Percentiles rank a stretch among this genome's conserved stretches.
phyloP scores from a whole-genome alignment of 1,140 invertebrate species.

The Scylla paramamosain region DNA sequence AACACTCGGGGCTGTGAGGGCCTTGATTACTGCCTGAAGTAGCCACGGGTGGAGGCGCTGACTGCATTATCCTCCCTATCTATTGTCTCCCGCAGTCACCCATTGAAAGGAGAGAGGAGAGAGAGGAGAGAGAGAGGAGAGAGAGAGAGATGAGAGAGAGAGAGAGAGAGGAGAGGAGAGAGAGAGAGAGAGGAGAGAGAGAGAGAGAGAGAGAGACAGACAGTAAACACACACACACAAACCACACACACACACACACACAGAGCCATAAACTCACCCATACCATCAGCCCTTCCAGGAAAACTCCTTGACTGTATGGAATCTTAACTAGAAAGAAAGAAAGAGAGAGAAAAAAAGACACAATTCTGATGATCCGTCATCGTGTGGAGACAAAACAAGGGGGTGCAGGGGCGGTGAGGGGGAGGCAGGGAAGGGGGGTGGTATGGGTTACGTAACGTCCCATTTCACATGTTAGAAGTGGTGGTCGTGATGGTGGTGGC shows the following conservation, averaged over 20 bases:
- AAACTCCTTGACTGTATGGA: background rate
- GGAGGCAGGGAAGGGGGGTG: background rate
- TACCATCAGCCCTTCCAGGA: background rate
- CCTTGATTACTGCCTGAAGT: too few relatives aligned
- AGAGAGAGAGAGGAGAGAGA: background rate
- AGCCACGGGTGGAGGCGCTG: too few relatives aligned
- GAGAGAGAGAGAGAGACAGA: slow-evolving; percentile 24
- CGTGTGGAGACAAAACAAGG: background rate
- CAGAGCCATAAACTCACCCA: too few relatives aligned
- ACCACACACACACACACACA: slow-evolving; percentile 15
- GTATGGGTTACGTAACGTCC: background rate
- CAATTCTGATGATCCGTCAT: background rate
- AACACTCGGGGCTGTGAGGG: too few relatives aligned
- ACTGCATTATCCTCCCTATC: too few relatives aligned
- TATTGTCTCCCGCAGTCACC: too few relatives aligned
- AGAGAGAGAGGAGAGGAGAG: slow-evolving; percentile 9
- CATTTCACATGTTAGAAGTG: too few relatives aligned
- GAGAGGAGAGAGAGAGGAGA: background rate
- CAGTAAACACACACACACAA: background rate
- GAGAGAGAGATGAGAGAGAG: slow-evolving; percentile 9
- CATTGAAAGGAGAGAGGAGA: background rate
- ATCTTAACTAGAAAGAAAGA: slow-evolving; percentile 21
- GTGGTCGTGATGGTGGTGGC: too few relatives aligned
- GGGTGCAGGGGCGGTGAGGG: background rate
- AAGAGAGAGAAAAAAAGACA: slow-evolving; percentile 36